Base-by-base conservation (phyloP, 92 coral and sea anemone genomes). In the Parazoanthus swiftii region DNA sequence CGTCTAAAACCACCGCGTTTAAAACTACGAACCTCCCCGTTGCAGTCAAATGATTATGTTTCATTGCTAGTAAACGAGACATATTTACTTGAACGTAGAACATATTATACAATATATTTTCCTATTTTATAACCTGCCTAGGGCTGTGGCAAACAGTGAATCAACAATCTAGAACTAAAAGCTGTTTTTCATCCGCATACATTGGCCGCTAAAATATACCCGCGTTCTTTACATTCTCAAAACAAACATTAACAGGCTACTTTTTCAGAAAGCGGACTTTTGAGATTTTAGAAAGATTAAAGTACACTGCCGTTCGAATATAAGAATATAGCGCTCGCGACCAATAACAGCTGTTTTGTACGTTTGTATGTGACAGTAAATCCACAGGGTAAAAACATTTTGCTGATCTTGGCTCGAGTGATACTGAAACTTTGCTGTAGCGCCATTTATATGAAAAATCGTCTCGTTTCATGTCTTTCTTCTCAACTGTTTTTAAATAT, bases 151-250 rank as follows among this genome's bases (percentile, higher is more conserved):
- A 36, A 74, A 10, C 36, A 15, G 46, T 74, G 7, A 33, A 74
- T 74, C 46, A 76, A 75, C 79, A 75, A 75, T 16, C n/a, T 8
- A 3, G 18, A 10, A 39, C 80, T 76, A 37, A 42, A 76, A 76
- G 9, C 70, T 63, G 70, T 20, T 63, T 63, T 23, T 63, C 70
- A 63, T 63, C 70, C 25, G 70, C 70, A 20, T 18, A 39, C 4
- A 63, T 21, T 63, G 70, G 26, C 70, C 7, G 70, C 23, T 15
- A 76, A n/a, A 39, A 7, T 38, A 11, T 20, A 20, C 26, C 50
- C 33, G 79, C 42, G 42, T 74, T 74, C 78, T 74, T 74, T 74
- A 20, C 46, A 70, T 14, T 74, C 23, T 74, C 43, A 74, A 74
- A 21, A 58, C 46, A 74, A 74, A 74, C 38, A 74, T 35, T 9